These are phyloP conservation scores for Poeciliopsis prolifica DNA, from an alignment of 2,113 vertebrate genomes.

Conservation along the genomic window DNA sequence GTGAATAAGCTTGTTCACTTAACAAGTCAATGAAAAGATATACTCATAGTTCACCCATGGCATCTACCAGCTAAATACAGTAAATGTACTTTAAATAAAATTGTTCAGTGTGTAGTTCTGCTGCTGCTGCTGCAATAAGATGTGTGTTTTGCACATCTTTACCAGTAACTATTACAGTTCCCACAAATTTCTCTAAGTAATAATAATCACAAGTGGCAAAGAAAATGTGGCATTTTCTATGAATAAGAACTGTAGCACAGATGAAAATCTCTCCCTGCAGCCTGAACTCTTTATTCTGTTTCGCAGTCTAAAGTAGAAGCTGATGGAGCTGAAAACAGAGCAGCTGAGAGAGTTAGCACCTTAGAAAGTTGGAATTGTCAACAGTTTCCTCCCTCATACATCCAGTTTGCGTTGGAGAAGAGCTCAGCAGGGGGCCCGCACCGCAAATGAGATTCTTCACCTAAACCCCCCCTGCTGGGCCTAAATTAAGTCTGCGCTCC, in stretches of 20 bases:
- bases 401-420: not conserved
- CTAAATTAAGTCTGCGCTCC: not conserved
- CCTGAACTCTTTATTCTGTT: not conserved
- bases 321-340: not conserved
- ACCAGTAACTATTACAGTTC: too few species aligned
- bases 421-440: not conserved
- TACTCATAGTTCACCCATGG: too few species aligned
- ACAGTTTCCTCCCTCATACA: not conserved
- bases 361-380: not conserved
- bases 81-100: too few species aligned
- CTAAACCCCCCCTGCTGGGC: not conserved
- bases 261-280: not conserved
- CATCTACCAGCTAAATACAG: too few species aligned
- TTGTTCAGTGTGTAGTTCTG: too few species aligned
- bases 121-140: too few species aligned
- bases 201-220: not conserved
- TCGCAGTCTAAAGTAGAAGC: not conserved
- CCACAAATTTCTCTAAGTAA: too few species aligned
- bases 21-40: too few species aligned
- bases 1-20: too few species aligned
- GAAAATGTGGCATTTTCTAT: not conserved
- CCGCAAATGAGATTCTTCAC: slow-evolving; percentile 13
- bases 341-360: not conserved
- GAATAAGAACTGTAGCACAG: not conserved
- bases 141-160: too few species aligned